phyloP scores from a whole-genome alignment of 2,888 invertebrate species.

The Microctonus aethiopoides region DNA sequence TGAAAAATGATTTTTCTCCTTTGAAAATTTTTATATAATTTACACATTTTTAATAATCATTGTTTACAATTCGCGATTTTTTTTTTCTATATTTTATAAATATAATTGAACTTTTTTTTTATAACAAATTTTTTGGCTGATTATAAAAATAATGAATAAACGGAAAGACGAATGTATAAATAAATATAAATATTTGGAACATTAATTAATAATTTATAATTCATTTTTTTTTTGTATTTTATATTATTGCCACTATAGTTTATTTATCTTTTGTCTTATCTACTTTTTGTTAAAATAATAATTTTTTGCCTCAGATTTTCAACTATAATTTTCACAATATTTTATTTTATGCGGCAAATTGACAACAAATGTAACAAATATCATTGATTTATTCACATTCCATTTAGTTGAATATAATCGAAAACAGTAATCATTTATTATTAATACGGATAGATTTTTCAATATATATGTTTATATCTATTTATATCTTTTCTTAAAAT shows the following conservation, averaged over 20 bases:
- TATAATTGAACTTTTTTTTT: no score
- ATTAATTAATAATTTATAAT: no score
- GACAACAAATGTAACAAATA: background rate
- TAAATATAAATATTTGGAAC: no score
- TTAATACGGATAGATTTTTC: no score
- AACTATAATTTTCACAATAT: background rate
- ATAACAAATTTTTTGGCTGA: no score
- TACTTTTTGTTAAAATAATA: conserved; percentile 6
- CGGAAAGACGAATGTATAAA: no score
- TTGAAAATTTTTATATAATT: background rate
- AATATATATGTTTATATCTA: no score
- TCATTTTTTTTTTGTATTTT: conserved; percentile 5
- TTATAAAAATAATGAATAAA: no score
- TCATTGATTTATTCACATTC: background rate
- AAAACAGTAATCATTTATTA: no score
- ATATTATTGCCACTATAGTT: background rate
- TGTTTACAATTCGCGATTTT: conserved; percentile 12
- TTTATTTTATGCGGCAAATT: background rate
- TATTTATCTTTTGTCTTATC: background rate
- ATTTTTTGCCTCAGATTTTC: background rate
- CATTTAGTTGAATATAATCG: no score
- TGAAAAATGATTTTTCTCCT: conserved; percentile 25
- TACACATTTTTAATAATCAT: background rate
- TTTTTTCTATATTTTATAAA: no score
- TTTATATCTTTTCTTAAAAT: no score